Evolutionary conservation across 2,888 invertebrate species (phyloP).

Genomic region (Spatulosminthurus flaviceps): DNA sequence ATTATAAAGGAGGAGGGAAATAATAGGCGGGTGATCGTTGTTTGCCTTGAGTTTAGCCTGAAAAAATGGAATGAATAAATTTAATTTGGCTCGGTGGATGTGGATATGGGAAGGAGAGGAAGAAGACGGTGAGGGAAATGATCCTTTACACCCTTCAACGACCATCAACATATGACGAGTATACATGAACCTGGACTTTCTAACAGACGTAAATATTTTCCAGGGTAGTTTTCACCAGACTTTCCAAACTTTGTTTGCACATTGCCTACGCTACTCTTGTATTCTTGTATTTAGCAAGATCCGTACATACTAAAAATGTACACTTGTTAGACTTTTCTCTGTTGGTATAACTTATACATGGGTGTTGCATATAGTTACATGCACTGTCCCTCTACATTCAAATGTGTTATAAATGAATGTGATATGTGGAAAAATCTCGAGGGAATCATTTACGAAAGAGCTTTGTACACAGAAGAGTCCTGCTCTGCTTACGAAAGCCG

Average conservation of each 20-base stretch:
- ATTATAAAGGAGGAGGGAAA: too few species aligned
- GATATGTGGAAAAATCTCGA: neutral
- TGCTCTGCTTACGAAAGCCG: neutral
- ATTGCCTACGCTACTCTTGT: too few species aligned
- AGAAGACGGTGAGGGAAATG: conserved; percentile 10
- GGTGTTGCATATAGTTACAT: too few species aligned
- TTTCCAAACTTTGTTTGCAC: too few species aligned
- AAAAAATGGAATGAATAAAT: conserved; percentile 21
- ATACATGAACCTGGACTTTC: too few species aligned
- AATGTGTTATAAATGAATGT: neutral
- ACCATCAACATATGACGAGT: neutral
- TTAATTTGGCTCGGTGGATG: neutral
- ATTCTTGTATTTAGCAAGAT: too few species aligned
- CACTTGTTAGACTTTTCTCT: too few species aligned
- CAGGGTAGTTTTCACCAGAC: too few species aligned
- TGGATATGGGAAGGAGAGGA: too few species aligned
- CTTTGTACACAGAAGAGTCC: neutral
- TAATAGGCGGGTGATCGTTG: neutral
- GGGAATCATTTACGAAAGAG: conserved; percentile 20
- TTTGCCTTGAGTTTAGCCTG: neutral
- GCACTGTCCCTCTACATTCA: neutral
- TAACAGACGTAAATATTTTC: too few species aligned
- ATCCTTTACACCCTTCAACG: neutral
- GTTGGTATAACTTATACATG: too few species aligned
- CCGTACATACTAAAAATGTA: neutral